Conservation (phyloP, 2,113 vertebrate species). For the Neolamprologus kungweensis region DNA sequence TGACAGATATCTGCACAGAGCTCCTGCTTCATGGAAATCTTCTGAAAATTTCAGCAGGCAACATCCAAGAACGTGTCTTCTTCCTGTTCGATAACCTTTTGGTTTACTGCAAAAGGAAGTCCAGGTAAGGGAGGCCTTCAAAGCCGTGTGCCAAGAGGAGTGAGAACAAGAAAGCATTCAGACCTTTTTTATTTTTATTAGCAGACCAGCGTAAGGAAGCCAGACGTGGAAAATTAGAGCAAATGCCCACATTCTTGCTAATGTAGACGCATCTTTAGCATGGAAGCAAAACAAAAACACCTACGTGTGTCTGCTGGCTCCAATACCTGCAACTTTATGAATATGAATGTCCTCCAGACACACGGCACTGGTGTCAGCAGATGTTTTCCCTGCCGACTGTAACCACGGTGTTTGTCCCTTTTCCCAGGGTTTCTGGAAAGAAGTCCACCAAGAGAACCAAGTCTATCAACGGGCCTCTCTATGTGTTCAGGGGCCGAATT, state of each 20-base stretch:
- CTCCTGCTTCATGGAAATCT: slow-evolving; percentile 90
- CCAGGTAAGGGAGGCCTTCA: slow-evolving; percentile 75
- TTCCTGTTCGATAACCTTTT: slow-evolving; percentile 98
- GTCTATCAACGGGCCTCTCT: slow-evolving; percentile 92
- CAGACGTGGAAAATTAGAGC: not conserved
- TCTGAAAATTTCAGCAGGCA: slow-evolving; percentile 96
- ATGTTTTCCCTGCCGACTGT: slow-evolving; percentile 23
- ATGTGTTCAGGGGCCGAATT: slow-evolving; percentile 95
- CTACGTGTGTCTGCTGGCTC: not conserved
- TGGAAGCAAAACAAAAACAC: not conserved
- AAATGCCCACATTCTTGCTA: slow-evolving; percentile 5
- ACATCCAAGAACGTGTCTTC: slow-evolving; percentile 96
- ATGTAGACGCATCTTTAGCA: not conserved
- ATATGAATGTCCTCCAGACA: not conserved
- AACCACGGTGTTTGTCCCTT: slow-evolving; percentile 29
- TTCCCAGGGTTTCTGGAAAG: slow-evolving; percentile 88
- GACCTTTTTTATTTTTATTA: not conserved
- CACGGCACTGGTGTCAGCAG: slow-evolving; percentile 3
- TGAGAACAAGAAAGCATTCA: not conserved
- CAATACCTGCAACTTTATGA: not conserved
- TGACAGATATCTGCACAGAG: slow-evolving; percentile 96
- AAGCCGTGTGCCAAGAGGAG: not conserved
- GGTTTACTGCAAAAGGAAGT: slow-evolving; percentile 98
- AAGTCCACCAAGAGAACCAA: slow-evolving; percentile 94
- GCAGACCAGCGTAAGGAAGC: not conserved